Evolutionary conservation across 2,797 vertebrate genomes (phyloP).

Genomic region (Xerus rutilus): DNA sequence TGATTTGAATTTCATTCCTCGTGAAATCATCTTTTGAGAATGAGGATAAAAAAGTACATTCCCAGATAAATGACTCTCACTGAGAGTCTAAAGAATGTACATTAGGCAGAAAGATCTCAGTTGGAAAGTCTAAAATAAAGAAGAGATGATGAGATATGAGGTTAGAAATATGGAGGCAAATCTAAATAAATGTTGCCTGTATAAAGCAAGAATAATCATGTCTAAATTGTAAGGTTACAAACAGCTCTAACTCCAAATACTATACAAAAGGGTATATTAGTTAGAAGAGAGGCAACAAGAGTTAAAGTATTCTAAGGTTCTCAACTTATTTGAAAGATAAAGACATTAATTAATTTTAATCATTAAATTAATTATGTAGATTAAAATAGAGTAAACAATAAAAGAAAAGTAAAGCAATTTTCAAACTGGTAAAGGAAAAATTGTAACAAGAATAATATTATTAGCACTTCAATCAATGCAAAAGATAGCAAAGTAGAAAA

Average conservation of each 20-base stretch:
- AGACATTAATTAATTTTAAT: slow-evolving; percentile 26
- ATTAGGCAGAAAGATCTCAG: slow-evolving; percentile 40
- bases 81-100: neutral
- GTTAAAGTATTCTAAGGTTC: neutral
- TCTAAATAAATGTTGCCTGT: slow-evolving; percentile 28
- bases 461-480: neutral
- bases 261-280: neutral
- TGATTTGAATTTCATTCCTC: slow-evolving; percentile 6
- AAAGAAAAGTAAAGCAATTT: slow-evolving; percentile 46
- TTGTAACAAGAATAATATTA: neutral
- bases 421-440: neutral
- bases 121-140: neutral
- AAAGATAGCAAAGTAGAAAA: neutral
- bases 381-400: neutral
- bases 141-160: slow-evolving; percentile 2
- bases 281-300: neutral
- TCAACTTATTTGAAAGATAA: slow-evolving; percentile 22
- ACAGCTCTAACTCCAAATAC: slow-evolving; percentile 33
- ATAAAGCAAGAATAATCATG: neutral
- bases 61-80: slow-evolving; percentile 28
- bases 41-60: neutral
- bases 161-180: neutral
- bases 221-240: neutral
- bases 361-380: neutral
- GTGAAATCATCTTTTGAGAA: slow-evolving; percentile 45